These are phyloP conservation scores for Lasiommata megera DNA, from an alignment of 2,888 invertebrate species.

Conservation along the genomic window DNA sequence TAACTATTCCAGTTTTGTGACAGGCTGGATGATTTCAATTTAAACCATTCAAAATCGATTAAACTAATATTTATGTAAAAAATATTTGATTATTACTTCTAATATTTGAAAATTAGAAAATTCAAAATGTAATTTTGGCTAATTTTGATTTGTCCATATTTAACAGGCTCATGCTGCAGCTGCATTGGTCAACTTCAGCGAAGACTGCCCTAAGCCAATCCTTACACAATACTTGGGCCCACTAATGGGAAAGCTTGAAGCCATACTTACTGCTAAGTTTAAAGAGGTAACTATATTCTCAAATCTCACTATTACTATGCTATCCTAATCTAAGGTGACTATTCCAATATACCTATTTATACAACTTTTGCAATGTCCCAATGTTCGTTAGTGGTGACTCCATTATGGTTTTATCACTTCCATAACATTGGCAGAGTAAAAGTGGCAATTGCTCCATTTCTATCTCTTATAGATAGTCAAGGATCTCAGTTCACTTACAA, in stretches of 20 bases:
- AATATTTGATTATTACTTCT: too few relatives aligned
- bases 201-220: constrained; percentile 98
- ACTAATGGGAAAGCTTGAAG: constrained; percentile 94
- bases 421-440: constrained; percentile 75
- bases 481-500: constrained; percentile 76
- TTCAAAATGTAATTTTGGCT: too few relatives aligned
- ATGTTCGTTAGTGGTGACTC: constrained; percentile 77
- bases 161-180: constrained; percentile 91
- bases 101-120: too few relatives aligned
- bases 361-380: too few relatives aligned
- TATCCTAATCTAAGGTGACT: too few relatives aligned
- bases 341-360: too few relatives aligned
- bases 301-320: too few relatives aligned
- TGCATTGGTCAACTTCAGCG: constrained; percentile 99
- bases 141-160: background rate
- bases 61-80: too few relatives aligned
- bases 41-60: too few relatives aligned
- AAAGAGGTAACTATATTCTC: constrained; percentile 85
- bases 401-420: constrained; percentile 60
- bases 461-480: constrained; percentile 55
- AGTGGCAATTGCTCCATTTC: constrained; percentile 72
- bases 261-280: constrained; percentile 94
- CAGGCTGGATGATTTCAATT: too few relatives aligned
- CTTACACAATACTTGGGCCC: constrained; percentile 94
- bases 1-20: too few relatives aligned